A percentile compares a stretch with the other conserved stretches of the same genome.
Evolutionary conservation across 2,888 invertebrate species (phyloP).

Genomic region (Cosmopolites sordidus): DNA sequence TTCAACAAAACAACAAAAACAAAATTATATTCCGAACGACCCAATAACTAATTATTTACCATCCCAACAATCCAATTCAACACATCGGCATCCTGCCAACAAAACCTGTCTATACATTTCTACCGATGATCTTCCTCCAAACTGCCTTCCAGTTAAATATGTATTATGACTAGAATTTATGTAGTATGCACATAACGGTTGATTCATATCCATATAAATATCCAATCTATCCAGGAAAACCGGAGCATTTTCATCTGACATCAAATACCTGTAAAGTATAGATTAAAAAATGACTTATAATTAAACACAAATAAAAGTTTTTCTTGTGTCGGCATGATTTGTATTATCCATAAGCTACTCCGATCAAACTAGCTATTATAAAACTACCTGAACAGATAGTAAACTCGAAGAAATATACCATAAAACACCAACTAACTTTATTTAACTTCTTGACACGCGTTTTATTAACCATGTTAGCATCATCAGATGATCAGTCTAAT

Average conservation of each 20-base stretch:
- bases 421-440: no score
- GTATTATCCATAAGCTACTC: no score
- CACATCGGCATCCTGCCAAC: conserved; percentile 95
- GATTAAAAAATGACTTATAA: not conserved
- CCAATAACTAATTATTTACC: conserved; percentile 49
- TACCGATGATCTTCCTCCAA: conserved; percentile 96
- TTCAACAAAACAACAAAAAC: no score
- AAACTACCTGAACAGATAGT: no score
- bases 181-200: conserved; percentile 95
- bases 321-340: no score
- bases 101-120: conserved; percentile 99
- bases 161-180: conserved; percentile 99
- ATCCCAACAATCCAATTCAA: conserved; percentile 99
- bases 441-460: no score
- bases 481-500: no score
- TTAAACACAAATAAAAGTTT: no score
- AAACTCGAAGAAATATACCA: no score
- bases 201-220: conserved; percentile 98
- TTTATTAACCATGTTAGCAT: no score
- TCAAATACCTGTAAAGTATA: conserved; percentile 64
- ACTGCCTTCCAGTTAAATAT: conserved; percentile 90
- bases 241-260: conserved; percentile 99
- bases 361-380: no score
- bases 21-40: no score
- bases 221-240: conserved; percentile 98